Base-by-base conservation (phyloP, 1,140 invertebrate genomes). In the Ceratosolen fusciceps region DNA sequence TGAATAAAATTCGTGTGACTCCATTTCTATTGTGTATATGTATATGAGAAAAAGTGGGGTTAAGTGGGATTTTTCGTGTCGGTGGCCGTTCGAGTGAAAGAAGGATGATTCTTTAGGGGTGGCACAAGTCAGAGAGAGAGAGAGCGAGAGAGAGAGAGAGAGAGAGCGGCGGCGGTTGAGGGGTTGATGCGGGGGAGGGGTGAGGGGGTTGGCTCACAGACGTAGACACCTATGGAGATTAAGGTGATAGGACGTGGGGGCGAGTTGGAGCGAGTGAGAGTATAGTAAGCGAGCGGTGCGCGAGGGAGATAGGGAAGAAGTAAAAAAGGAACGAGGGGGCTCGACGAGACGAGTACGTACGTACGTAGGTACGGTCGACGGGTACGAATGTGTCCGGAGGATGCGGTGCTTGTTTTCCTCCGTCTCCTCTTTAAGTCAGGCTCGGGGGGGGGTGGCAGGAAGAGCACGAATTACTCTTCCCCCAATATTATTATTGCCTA, bases 61-160 rank as follows among this genome's bases (percentile, higher is more conserved):
- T 73, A 73, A 73, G 71, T 56, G 52, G 71, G 52, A 21, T 56
- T 73, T 73, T 73, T 73, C 71, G 71, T 71, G 68, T 56, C 71
- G 52, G 19, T 21, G 52, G 19, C 9, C 71, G 19, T 34, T 47
- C 47, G 16, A 68, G 26, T 16, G 43, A 52, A 29, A 71, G 24
- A 71, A 37, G 49, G 52, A 73, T 39, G 71, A 73, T 73, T 73
- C 52, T 39, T 58, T 58, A 58, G 52, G 71, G 71, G 71, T 73
- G 43, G 71, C 52, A n/a, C 68, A 47, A 68, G 37, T 68, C n/a
- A 29, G 67, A 26, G 37, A 52, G 68, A 71, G 68, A 71, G 9
- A 34, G 26, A 54, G 10, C 26, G 49, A 43, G 68, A 43, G 47
- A 14, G 47, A 52, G 26, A 8, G 49, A 43, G 29, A 4, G 29